Conservation (phyloP, 2,888 invertebrate species). For the Torymus aiolomorphi region DNA sequence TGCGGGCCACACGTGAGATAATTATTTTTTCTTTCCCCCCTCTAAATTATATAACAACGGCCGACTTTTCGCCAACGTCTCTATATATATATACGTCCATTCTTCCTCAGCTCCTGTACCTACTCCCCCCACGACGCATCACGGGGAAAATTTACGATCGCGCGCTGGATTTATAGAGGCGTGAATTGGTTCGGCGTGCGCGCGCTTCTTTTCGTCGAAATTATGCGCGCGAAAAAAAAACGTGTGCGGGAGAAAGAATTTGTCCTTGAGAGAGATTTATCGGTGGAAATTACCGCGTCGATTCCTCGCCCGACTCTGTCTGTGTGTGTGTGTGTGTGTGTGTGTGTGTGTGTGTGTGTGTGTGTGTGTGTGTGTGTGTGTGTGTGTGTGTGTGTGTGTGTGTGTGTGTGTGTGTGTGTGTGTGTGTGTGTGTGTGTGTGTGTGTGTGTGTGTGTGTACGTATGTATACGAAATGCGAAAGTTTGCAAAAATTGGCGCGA, state of each 20-base stretch:
- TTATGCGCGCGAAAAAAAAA: constrained; percentile 14
- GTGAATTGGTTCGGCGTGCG: constrained; percentile 17
- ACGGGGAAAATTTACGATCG: constrained; percentile 43
- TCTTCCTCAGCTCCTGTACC: constrained; percentile 5
- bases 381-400: no score
- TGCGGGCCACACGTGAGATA: constrained; percentile 69
- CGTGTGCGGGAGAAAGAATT: neutral
- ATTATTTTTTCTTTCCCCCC: neutral
- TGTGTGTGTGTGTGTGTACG: no score
- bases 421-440: no score
- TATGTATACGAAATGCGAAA: neutral
- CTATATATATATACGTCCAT: neutral
- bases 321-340: no score
- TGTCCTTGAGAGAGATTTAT: constrained; percentile 27
- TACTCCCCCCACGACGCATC: no score
- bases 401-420: no score
- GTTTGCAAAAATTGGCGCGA: neutral
- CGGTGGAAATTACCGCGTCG: constrained; percentile 17
- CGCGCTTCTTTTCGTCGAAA: neutral
- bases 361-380: no score
- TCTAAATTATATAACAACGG: no score
- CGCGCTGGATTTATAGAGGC: constrained; percentile 44
- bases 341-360: no score
- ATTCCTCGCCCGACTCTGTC: no score
- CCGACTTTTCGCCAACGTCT: no score